Evolutionary conservation across 2,113 vertebrate species (phyloP), one percentile per base, ranked within the genome.

Genomic region (Sarotherodon lohbergeri): DNA sequence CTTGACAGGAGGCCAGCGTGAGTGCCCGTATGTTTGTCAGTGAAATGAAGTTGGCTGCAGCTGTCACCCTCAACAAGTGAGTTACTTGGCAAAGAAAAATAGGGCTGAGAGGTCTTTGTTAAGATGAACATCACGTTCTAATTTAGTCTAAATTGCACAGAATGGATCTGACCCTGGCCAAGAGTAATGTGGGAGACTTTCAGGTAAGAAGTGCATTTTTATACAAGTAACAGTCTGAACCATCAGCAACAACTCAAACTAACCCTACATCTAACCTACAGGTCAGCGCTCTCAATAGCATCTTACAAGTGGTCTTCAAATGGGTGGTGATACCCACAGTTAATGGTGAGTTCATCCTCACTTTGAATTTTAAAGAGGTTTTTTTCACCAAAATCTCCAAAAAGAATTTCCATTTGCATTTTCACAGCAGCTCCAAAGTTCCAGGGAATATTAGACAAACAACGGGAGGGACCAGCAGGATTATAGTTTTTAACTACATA

Each of bases 161-260:
- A 80, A 66, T 96, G 83, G 68, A 81, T 71, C 85, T 97, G 94
- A 94, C 93, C 56, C 63, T 96, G 87, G 82, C 2, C 82, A 93
- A 87, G 13, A 97, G 95, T 71, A 66, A 96, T 8, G 96, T 97
- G 22, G 96, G 96, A 81, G 93, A 91, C 1, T 97, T 97, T 88
- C 82, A 94, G 96, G 96, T 97, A 89, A 89, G 89, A 80, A 22
- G 17, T 57, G 17, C 24, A 76, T 80, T 78, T 43, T 16, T 16
- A 85, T 16, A 80, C 4, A 4, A 80, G 22, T 78, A 22, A 55
- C 79, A 19, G 17, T 9, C 1, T 81, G 34, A 5, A 7, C 5
- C 14, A 6, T 66, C 32, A 34, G 6, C 2, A 24, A 22, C 24
- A 41, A n/a, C n/a, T 22, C 24, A 46, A 54, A 57, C 46, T 73